Evolutionary conservation across 2,888 invertebrate genomes (phyloP).

Genomic region (Patella ulyssiponensis): DNA sequence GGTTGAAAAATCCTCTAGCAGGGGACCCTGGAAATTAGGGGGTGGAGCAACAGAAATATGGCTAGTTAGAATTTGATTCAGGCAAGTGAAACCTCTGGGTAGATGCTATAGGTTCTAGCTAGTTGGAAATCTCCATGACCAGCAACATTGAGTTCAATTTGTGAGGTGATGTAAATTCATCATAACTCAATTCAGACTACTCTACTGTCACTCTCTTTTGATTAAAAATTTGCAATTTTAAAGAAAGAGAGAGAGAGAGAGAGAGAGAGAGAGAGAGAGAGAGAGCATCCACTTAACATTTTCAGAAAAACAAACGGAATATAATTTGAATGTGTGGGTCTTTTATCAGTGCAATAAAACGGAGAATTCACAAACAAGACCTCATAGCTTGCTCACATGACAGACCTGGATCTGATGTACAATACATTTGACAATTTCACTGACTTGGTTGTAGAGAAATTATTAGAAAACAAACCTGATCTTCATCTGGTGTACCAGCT

Average conservation of each 20-base stretch:
- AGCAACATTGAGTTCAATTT: conserved; percentile 55
- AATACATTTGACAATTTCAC: too few species aligned
- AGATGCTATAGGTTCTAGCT: conserved; percentile 45
- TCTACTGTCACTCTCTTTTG: conserved; percentile 51
- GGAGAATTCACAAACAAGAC: too few species aligned
- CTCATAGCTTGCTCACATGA: too few species aligned
- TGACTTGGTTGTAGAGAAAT: too few species aligned
- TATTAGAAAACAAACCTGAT: conserved; percentile 51
- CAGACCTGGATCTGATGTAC: too few species aligned
- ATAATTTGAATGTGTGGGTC: too few species aligned
- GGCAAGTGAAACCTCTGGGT: conserved; percentile 40
- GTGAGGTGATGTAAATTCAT: conserved; percentile 48
- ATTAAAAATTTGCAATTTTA: too few species aligned
- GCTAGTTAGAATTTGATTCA: conserved; percentile 27
- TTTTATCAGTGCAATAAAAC: too few species aligned
- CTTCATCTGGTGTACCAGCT: conserved; percentile 63
- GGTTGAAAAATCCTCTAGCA: conserved; percentile 50
- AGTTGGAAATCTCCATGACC: conserved; percentile 57
- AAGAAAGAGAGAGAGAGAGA: too few species aligned
- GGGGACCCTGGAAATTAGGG: conserved; percentile 50
- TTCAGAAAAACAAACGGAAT: too few species aligned
- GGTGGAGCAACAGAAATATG: conserved; percentile 56
- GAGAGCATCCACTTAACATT: too few species aligned
- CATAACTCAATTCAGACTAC: conserved; percentile 67
- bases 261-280: too few species aligned